phyloP scores from a whole-genome alignment of 2,888 invertebrate species.

The Macrophya annulata region DNA sequence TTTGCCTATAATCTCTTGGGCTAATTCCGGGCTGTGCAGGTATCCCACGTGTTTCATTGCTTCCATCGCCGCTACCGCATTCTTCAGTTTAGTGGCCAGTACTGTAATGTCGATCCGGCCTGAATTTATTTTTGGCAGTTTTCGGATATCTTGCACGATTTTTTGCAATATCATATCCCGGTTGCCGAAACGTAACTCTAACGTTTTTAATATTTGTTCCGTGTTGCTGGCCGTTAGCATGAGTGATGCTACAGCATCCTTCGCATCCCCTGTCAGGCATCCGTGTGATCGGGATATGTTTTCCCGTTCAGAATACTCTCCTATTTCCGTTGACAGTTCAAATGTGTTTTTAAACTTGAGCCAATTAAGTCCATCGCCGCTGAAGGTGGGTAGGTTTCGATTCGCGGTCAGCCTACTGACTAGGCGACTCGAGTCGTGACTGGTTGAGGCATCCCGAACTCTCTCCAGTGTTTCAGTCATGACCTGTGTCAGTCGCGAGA shows the following conservation, averaged over 20 bases:
- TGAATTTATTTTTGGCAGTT: conserved; percentile 50
- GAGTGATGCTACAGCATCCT: conserved; percentile 56
- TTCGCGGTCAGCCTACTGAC: conserved; percentile 24
- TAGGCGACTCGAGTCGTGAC: not conserved
- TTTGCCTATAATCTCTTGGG: not conserved
- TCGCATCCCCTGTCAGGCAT: conserved; percentile 56
- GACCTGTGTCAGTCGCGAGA: not conserved
- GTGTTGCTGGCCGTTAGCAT: conserved; percentile 55
- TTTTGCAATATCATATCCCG: conserved; percentile 39
- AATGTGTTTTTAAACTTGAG: conserved; percentile 57
- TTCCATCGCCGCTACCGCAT: conserved; percentile 4
- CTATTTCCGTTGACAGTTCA: conserved; percentile 52
- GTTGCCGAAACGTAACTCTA: conserved; percentile 58
- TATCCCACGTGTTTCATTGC: not conserved
- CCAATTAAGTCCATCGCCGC: conserved; percentile 58
- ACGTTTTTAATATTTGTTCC: conserved; percentile 38
- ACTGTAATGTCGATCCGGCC: not conserved
- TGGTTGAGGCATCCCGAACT: no score
- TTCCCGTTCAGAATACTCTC: conserved; percentile 57
- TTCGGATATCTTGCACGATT: conserved; percentile 49
- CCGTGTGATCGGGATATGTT: conserved; percentile 56
- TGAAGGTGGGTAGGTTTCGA: conserved; percentile 45
- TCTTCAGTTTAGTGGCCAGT: not conserved
- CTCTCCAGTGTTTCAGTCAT: no score
- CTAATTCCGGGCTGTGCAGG: not conserved